Percentiles rank a stretch among this genome's conserved stretches.
These are phyloP conservation scores for Sinocyclocheilus anophthalmus DNA, from an alignment of 2,113 vertebrate species.

Conservation along the genomic window DNA sequence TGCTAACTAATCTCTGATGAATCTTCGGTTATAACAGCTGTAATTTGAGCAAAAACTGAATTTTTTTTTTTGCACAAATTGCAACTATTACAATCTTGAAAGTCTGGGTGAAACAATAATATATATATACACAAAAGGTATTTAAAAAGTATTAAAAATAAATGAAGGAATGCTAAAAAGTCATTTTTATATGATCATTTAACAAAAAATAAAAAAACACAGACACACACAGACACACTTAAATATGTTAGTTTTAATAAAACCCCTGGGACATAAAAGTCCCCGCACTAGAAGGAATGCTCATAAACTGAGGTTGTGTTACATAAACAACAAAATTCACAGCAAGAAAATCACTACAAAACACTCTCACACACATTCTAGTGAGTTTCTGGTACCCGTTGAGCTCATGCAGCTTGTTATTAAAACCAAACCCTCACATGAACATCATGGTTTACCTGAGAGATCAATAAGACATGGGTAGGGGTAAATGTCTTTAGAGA, in stretches of 20 bases:
- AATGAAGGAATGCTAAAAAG: background rate
- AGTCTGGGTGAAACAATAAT: no score
- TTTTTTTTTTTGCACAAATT: no score
- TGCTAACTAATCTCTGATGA: background rate
- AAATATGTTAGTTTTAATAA: background rate
- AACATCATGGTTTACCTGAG: constrained; percentile 70
- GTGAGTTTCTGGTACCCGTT: constrained; percentile 28
- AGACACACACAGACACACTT: background rate
- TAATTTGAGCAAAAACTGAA: background rate
- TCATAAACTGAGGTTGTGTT: background rate
- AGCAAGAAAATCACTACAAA: background rate
- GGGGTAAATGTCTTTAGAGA: constrained; percentile 75
- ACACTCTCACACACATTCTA: constrained; percentile 5
- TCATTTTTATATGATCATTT: background rate
- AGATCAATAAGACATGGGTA: constrained; percentile 80
- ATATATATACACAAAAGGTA: background rate
- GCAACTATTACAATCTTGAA: no score
- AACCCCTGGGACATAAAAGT: background rate
- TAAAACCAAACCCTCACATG: constrained; percentile 27
- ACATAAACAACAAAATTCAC: background rate
- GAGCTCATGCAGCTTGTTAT: constrained; percentile 44
- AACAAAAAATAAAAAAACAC: background rate
- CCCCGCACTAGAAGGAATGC: background rate
- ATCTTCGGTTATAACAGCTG: background rate
- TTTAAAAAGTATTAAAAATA: background rate